Evolutionary conservation across 2,888 invertebrate genomes (phyloP).

Genomic region (Leptogaster cylindrica): DNA sequence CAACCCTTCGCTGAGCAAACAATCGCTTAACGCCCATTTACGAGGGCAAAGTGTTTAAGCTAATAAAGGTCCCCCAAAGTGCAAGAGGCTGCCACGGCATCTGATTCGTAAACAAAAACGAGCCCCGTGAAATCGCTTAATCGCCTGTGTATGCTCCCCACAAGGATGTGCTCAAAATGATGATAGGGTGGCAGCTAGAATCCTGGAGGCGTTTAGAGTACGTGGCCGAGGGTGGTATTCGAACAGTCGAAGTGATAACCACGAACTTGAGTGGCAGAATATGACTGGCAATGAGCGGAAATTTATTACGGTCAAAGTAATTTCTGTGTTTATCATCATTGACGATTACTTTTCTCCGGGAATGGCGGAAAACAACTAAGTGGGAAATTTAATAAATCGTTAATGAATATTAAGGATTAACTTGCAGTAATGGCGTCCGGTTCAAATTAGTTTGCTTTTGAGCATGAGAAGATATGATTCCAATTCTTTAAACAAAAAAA

Average conservation of each 20-base stretch:
- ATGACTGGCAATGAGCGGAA: constrained; percentile 28
- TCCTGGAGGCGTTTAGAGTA: not conserved
- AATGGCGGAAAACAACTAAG: too few species aligned
- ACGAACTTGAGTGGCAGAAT: constrained; percentile 31
- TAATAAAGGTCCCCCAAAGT: constrained; percentile 33
- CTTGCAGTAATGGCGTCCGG: too few species aligned
- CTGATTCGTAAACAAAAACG: constrained; percentile 28
- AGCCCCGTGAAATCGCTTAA: constrained; percentile 43
- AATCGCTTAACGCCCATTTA: constrained; percentile 15
- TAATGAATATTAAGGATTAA: too few species aligned
- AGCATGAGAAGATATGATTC: too few species aligned
- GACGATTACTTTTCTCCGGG: too few species aligned
- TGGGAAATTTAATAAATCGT: too few species aligned
- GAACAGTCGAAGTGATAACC: constrained; percentile 14
- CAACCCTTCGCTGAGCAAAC: constrained; percentile 20
- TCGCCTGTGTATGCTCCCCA: constrained; percentile 44
- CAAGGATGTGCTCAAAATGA: constrained; percentile 14
- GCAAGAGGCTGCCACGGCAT: not conserved
- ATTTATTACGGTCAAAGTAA: constrained; percentile 35
- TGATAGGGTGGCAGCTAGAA: not conserved
- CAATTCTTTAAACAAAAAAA: too few species aligned
- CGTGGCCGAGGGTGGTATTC: not conserved
- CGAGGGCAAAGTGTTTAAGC: constrained; percentile 34
- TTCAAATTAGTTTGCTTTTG: too few species aligned
- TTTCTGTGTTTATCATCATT: constrained; percentile 16